A percentile compares a stretch with the other conserved stretches of the same genome.
Conservation (phyloP, 2,888 invertebrate species). For the Mesoligia furuncula region DNA sequence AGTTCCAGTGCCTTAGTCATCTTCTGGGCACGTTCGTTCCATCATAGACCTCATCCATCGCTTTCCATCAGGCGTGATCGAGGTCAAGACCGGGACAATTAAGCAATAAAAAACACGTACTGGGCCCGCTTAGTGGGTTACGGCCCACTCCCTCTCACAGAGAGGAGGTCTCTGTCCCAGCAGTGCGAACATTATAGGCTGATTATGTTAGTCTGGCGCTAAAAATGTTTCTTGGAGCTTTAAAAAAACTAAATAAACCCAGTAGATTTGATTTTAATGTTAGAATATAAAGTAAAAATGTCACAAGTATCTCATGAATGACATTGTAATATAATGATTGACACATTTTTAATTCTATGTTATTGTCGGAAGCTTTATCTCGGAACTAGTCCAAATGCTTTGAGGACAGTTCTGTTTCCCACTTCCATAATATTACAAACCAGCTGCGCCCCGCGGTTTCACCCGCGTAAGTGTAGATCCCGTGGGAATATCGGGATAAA, state of each 20-base stretch:
- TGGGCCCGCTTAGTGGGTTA: too few species aligned
- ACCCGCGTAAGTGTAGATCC: too few species aligned
- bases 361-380: constrained; percentile 65
- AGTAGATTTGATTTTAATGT: constrained; percentile 22
- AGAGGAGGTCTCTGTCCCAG: too few species aligned
- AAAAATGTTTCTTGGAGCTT: background rate
- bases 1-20: too few species aligned
- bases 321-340: constrained; percentile 6
- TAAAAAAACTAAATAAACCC: background rate
- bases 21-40: too few species aligned
- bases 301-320: constrained; percentile 46
- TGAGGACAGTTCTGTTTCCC: constrained; percentile 77
- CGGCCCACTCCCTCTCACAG: too few species aligned
- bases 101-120: too few species aligned
- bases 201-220: background rate
- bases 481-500: too few species aligned
- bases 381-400: constrained; percentile 54
- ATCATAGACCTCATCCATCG: too few species aligned
- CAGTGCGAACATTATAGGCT: background rate
- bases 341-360: constrained; percentile 15
- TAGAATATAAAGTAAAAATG: constrained; percentile 34
- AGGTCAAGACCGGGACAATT: too few species aligned
- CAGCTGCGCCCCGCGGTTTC: too few species aligned
- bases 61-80: too few species aligned
- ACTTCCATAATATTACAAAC: constrained; percentile 68